A percentile compares a stretch with the other conserved stretches of the same genome.
These are phyloP conservation scores for Gastrophryne carolinensis DNA, from an alignment of 2,797 vertebrate genomes.

Conservation along the genomic window DNA sequence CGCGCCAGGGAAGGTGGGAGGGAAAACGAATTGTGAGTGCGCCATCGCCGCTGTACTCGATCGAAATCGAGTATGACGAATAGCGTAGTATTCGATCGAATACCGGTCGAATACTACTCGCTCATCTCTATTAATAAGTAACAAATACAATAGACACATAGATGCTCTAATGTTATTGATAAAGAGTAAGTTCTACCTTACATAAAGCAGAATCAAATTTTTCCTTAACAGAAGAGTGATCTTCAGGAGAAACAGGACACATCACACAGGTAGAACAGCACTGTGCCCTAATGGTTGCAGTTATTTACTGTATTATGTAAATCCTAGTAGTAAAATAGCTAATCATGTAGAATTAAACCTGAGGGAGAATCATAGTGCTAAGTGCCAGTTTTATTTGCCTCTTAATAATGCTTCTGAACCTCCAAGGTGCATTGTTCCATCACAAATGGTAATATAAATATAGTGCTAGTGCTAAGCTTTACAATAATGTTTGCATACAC, in stretches of 20 bases:
- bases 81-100: too few relatives aligned
- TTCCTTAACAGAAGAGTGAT: too few relatives aligned
- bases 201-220: too few relatives aligned
- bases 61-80: too few relatives aligned
- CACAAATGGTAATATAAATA: conserved; percentile 10
- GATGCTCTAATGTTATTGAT: too few relatives aligned
- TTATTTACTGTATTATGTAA: conserved; percentile 26
- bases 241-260: not conserved
- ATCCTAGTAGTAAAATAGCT: conserved; percentile 18
- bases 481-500: conserved; percentile 33
- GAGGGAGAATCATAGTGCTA: not conserved
- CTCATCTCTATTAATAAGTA: too few relatives aligned
- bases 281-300: conserved; percentile 1
- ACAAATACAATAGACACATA: too few relatives aligned
- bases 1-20: too few relatives aligned
- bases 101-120: too few relatives aligned
- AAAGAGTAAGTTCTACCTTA: too few relatives aligned
- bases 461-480: conserved; percentile 1
- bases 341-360: conserved; percentile 25
- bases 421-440: conserved; percentile 1
- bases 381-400: conserved; percentile 3
- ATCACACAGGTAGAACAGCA: conserved; percentile 1
- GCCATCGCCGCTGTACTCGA: too few relatives aligned
- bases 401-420: conserved; percentile 7
- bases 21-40: too few relatives aligned